Percentiles rank a stretch among this genome's conserved stretches.
Evolutionary conservation across 2,888 invertebrate species (phyloP).

Genomic region (Mythimna albipuncta): DNA sequence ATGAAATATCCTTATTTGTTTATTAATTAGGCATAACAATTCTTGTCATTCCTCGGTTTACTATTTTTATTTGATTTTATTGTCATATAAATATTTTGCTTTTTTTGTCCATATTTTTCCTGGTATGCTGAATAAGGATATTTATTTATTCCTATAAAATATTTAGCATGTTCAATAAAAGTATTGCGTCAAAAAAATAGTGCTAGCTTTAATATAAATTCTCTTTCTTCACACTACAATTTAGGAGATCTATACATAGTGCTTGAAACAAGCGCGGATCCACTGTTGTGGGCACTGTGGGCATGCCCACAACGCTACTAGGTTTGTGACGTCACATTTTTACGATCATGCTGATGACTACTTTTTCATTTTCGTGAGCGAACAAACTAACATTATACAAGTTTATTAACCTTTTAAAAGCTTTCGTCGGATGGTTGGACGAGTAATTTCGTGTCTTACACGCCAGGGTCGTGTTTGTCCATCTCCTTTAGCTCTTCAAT

Average conservation of each 20-base stretch:
- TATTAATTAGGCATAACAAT: background rate
- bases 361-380: too few species aligned
- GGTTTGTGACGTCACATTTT: too few species aligned
- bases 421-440: too few species aligned
- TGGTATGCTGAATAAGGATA: background rate
- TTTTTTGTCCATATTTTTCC: too few species aligned
- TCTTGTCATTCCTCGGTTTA: background rate
- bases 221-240: slow-evolving; percentile 14
- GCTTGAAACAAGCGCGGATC: background rate
- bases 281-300: too few species aligned
- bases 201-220: slow-evolving; percentile 1
- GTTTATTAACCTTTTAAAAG: too few species aligned
- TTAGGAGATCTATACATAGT: slow-evolving; percentile 24
- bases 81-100: background rate
- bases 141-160: background rate
- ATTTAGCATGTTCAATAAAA: slow-evolving; percentile 3
- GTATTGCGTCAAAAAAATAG: slow-evolving; percentile 1
- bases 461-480: too few species aligned
- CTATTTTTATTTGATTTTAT: background rate
- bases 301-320: too few species aligned
- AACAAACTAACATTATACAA: too few species aligned
- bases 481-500: too few species aligned
- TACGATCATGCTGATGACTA: too few species aligned
- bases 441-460: too few species aligned
- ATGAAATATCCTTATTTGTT: background rate